Evolutionary conservation across 1,140 invertebrate genomes (phyloP), one percentile per base, ranked within the genome.

Genomic region (Globodera ellingtonae): DNA sequence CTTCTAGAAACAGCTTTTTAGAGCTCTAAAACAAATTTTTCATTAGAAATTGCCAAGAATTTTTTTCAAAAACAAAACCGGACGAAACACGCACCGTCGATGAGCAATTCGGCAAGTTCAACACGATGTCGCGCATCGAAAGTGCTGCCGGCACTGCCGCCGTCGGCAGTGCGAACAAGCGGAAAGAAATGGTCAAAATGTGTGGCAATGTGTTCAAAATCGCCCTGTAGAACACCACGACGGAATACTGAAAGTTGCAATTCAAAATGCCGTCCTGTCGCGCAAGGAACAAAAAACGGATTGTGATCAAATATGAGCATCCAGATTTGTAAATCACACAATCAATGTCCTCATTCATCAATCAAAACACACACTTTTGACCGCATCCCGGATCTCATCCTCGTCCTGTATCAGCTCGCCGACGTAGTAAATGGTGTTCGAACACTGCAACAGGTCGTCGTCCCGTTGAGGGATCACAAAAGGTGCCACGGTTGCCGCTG

Each of bases 111-210:
- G 52, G 59, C 81, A n/a, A 72, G 35, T 44, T 70, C 46, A 5
- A 44, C 18, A n/a, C 67, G 56, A 21, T 80, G 21, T 72, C 18
- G 44, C 35, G 35, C 24, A 46, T 84, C 81, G n/a, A 82, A 59
- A 10, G 67, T 24, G 21, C 0, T 18, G 65, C 35, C 82, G 24
- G n/a, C 50, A 35, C 35, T 35, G n/a, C 65, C 79, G 75, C 73
- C 82, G 78, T 80, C 48, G 1, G 35, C 35, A 35, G 13, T 62
- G n/a, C 79, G 80, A 18, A 81, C 80, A 56, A 81, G 48, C 44
- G 79, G 59, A 66, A 81, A 81, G n/a, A 81, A 81, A 48, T 69
- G 48, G 67, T 81, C 81, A 62, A 81, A 81, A 52, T 73, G 82
- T 7, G 72, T 82, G 13, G 24, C n/a, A 24, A 81, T 15, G 35